Evolutionary conservation across 1,140 invertebrate species (phyloP).

Genomic region (Solen grandis): DNA sequence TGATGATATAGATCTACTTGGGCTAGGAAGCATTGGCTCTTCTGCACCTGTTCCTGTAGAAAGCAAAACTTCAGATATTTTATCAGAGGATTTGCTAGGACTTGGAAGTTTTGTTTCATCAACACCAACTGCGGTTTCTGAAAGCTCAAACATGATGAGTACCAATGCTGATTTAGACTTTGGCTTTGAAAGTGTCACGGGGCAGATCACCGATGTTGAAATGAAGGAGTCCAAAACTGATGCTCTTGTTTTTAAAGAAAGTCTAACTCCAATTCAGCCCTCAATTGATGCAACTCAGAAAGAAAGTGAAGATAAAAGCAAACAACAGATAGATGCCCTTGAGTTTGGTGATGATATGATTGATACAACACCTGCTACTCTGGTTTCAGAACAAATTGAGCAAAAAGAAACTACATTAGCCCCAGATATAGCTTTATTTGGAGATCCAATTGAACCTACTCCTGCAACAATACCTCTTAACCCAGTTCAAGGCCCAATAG

Average conservation of each 20-base stretch:
- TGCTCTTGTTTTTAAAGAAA: background rate
- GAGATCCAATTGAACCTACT: background rate
- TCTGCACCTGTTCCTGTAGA: background rate
- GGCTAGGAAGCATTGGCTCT: background rate
- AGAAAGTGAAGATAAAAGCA: too few species aligned
- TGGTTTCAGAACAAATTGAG: background rate
- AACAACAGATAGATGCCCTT: background rate
- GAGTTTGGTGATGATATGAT: background rate
- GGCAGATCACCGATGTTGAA: too few species aligned
- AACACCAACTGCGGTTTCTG: background rate
- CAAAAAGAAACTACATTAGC: too few species aligned
- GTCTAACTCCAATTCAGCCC: background rate
- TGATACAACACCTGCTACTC: background rate
- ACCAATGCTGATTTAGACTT: background rate
- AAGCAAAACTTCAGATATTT: background rate
- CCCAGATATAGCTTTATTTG: background rate
- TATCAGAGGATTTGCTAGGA: conserved; percentile 30
- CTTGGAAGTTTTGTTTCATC: background rate
- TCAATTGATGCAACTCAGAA: background rate
- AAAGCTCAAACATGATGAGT: background rate
- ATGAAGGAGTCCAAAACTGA: too few species aligned
- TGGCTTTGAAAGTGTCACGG: too few species aligned
- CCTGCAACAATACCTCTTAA: background rate
- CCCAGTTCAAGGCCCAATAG: background rate
- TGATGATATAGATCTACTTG: conserved; percentile 32